Evolutionary conservation across 2,113 vertebrate species (phyloP).

Genomic region (Monopterus albus): DNA sequence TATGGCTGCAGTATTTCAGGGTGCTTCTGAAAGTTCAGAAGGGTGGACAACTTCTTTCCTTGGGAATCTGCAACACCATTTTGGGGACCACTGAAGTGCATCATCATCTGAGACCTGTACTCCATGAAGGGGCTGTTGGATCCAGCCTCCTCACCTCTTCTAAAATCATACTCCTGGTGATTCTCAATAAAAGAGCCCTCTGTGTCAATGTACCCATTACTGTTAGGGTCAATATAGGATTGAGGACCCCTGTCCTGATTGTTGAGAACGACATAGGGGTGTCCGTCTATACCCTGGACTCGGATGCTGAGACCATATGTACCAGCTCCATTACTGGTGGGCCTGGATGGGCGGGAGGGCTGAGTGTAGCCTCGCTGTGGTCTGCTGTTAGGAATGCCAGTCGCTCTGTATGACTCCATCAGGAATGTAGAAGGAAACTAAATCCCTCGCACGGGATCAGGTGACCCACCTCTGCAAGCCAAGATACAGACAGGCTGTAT

Average conservation of each 20-base stretch:
- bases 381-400: constrained; percentile 81
- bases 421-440: constrained; percentile 75
- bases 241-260: constrained; percentile 87
- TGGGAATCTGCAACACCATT: constrained; percentile 72
- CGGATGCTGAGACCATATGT: constrained; percentile 96
- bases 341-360: constrained; percentile 65
- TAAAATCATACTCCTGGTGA: constrained; percentile 76
- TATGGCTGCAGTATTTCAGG: constrained; percentile 94
- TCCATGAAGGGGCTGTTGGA: constrained; percentile 82
- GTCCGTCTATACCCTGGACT: constrained; percentile 96
- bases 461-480: constrained; percentile 72
- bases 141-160: constrained; percentile 63
- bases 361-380: constrained; percentile 80
- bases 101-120: constrained; percentile 79
- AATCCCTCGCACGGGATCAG: constrained; percentile 74
- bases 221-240: constrained; percentile 76
- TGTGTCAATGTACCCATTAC: constrained; percentile 75
- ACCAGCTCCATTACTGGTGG: constrained; percentile 80
- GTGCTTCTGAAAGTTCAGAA: constrained; percentile 92
- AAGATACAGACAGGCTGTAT: constrained; percentile 61
- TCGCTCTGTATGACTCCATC: constrained; percentile 91
- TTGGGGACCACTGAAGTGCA: constrained; percentile 70
- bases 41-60: constrained; percentile 71
- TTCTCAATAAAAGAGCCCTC: constrained; percentile 77
- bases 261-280: constrained; percentile 96